phyloP scores from a whole-genome alignment of 2,113 vertebrate genomes.

The Tor tambroides region DNA sequence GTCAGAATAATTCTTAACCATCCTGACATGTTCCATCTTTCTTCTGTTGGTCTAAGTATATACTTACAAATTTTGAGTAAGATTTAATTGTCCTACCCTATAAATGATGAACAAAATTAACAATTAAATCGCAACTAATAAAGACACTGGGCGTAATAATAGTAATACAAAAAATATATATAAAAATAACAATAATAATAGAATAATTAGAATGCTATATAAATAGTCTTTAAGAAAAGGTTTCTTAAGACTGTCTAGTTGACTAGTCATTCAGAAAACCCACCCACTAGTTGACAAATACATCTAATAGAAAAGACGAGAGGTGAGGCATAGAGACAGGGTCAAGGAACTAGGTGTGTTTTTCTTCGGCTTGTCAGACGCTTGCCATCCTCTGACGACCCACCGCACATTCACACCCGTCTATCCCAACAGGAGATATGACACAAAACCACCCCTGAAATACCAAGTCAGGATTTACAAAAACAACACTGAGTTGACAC shows the following conservation, averaged over 20 bases:
- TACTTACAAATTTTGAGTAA: background rate
- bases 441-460: conserved; percentile 15
- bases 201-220: too few species aligned
- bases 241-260: background rate
- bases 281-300: background rate
- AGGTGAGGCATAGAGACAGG: conserved; percentile 44
- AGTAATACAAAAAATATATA: too few species aligned
- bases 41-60: background rate
- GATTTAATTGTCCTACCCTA: too few species aligned
- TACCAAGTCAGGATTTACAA: conserved; percentile 29
- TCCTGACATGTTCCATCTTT: conserved; percentile 7
- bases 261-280: background rate
- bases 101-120: too few species aligned
- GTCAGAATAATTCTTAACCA: background rate
- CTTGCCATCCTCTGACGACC: conserved; percentile 70
- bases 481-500: conserved; percentile 14
- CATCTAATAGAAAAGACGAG: conserved; percentile 58
- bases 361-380: conserved; percentile 40
- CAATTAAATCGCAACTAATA: background rate
- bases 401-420: conserved; percentile 55
- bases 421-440: conserved; percentile 45
- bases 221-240: too few species aligned
- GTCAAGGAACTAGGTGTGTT: background rate
- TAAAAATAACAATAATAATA: too few species aligned
- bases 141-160: background rate